Base-by-base conservation (phyloP, 1,140 invertebrate species). In the Harpegnathos saltator region DNA sequence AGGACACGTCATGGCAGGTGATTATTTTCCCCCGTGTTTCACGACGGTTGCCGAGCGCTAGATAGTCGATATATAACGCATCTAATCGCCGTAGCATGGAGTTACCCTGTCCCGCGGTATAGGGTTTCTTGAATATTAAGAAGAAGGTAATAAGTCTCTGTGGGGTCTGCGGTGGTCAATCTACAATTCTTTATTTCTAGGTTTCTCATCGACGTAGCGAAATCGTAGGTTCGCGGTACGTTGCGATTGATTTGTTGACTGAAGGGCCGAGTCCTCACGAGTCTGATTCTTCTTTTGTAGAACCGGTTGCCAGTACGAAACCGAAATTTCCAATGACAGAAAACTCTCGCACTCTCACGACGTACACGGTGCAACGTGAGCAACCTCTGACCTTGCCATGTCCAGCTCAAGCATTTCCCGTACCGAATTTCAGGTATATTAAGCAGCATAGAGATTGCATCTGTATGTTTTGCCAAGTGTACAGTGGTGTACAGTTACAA, bases 251-350 rank as follows among this genome's bases (percentile, higher is more conserved):
- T 11, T 44, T 11, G 38, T 44, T 44, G 4, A 44, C 38, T 9
- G 38, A 44, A 9, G 11, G 38, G 24, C 15, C 17, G 24, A 24
- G 14, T 12, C n/a, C 66, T 68, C 19, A 38, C 3, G 19, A 65
- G 54, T 66, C 11, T 77, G 19, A 56, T 59, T 90, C 78, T 29
- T 69, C 85, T 74, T 85, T 82, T 82, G 56, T 92, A 97, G 97
- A 97, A 90, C 97, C 97, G 26, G 95, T 97, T 84, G 95, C 96
- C 92, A 96, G 96, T 89, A 96, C 97, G 74, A 95, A 95, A 73
- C 97, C 97, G 58, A 97, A 97, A 94, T 96, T 97, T 92, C 96
- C 96, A 52, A 96, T 96, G 91, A 96, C 93, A 83, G 96, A 96
- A 91, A 95, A 95, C 91, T 95, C 94, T 93, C 95, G 95, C 86